Evolutionary conservation across 2,797 vertebrate genomes (phyloP), one percentile per base, ranked within the genome.

Genomic region (Sebastes minor): DNA sequence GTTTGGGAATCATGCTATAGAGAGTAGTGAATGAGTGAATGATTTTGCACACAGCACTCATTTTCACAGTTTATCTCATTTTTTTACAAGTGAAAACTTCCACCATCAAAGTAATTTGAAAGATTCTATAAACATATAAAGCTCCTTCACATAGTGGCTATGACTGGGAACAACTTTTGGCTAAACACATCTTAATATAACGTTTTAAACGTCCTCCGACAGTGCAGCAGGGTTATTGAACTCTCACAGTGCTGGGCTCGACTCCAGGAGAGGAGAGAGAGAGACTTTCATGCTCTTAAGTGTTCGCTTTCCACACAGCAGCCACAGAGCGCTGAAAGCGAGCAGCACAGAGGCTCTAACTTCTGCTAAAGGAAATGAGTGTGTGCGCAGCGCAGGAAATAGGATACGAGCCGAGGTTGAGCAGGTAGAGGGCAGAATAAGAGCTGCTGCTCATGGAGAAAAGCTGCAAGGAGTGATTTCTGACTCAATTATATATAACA

Each of bases 391-490:
- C 20, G 53, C 30, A 83, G 76, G 90, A 83, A 89, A 92, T 59
- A 74, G 79, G 80, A 93, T 85, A 83, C 18, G 77, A 85, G 74
- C 55, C 66, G 79, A 88, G 27, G 86, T 46, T 85, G 88, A 88
- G 89, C 71, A 84, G 85, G 86, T 89, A 81, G 62, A 52, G 42
- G 65, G 74, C 61, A 87, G 46, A 61, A 65, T 84, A 70, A 73
- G 25, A 85, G 55, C 22, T 23, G 79, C 46, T 59, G 78, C 78
- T 71, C 3, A 5, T 22, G 6, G 57, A 69, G 63, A 60, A 75
- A 84, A 84, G 72, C 69, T 75, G 64, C 42, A 49, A 65, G 12
- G 66, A 86, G 71, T 49, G 72, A 91, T 72, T 83, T 86, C 62
- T 69, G 65, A 88, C 62, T 78, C 55, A 76, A 62, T 87, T 67